Evolutionary conservation across 1,140 invertebrate species (phyloP).

Genomic region (Papilio glaucus): DNA sequence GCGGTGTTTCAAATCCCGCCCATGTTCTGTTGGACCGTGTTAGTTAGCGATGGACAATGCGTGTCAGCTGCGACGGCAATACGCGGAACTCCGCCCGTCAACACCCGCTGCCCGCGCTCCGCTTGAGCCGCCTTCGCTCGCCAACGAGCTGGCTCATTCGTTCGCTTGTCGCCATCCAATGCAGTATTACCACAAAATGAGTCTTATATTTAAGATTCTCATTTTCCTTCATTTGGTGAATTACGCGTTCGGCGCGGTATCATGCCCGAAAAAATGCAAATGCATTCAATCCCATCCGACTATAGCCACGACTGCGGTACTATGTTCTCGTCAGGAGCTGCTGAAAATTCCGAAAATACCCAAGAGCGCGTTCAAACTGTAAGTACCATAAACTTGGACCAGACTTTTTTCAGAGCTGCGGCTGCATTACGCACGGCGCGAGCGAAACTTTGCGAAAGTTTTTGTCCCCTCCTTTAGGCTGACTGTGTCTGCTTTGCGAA

Average conservation of each 20-base stretch:
- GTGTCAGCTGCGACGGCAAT: constrained; percentile 17
- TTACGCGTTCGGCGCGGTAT: constrained; percentile 45
- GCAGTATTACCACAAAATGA: constrained; percentile 43
- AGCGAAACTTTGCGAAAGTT: constrained; percentile 30
- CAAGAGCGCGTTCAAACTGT: constrained; percentile 65
- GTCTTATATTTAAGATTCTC: constrained; percentile 52
- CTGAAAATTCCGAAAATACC: constrained; percentile 60
- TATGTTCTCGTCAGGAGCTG: constrained; percentile 66
- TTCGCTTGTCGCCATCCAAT: constrained; percentile 35
- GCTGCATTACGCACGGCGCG: constrained; percentile 14
- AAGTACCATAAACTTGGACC: constrained; percentile 52
- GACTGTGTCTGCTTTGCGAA: constrained; percentile 25
- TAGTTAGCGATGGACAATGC: constrained; percentile 15
- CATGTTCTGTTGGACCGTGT: not conserved
- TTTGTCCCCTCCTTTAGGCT: not conserved
- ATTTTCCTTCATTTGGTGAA: constrained; percentile 51
- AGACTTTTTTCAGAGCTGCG: constrained; percentile 17
- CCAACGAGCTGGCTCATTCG: constrained; percentile 34
- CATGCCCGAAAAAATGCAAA: constrained; percentile 65
- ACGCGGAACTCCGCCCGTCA: constrained; percentile 8
- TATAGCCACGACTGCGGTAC: constrained; percentile 58
- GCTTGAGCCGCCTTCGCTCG: constrained; percentile 3
- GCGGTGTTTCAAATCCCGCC: not conserved
- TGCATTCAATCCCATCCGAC: too few relatives aligned
- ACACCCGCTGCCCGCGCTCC: constrained; percentile 5